Conservation (phyloP, 2,888 invertebrate species). For the Platycheirus albimanus region DNA sequence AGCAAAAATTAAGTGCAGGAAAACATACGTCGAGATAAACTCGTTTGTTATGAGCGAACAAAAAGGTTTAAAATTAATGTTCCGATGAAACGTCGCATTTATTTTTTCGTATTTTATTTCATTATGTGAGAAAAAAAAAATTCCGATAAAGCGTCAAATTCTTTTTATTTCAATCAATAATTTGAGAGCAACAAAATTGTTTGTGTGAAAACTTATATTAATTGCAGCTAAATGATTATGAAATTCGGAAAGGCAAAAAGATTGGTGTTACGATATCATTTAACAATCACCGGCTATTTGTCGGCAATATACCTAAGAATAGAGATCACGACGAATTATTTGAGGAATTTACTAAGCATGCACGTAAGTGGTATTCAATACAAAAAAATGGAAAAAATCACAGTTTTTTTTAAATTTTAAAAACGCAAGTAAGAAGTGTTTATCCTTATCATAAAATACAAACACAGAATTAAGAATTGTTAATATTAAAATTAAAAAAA, state of each 20-base stretch:
- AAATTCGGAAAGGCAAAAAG: constrained; percentile 99
- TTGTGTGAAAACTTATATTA: constrained; percentile 86
- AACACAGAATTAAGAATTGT: constrained; percentile 52
- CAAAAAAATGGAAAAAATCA: constrained; percentile 77
- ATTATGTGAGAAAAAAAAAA: no score
- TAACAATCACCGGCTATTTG: constrained; percentile 99
- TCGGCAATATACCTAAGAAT: constrained; percentile 99
- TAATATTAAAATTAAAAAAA: constrained; percentile 18
- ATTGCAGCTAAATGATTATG: constrained; percentile 99
- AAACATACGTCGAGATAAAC: no score
- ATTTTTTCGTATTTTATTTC: no score
- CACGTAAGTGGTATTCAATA: constrained; percentile 91
- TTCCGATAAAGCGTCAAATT: background rate
- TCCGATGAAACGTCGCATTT: no score
- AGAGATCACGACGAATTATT: constrained; percentile 99
- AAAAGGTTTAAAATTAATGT: no score
- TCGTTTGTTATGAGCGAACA: no score
- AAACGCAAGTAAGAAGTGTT: constrained; percentile 51
- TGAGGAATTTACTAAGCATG: constrained; percentile 99
- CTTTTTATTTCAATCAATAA: constrained; percentile 69
- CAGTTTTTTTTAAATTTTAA: constrained; percentile 49
- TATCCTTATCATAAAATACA: constrained; percentile 52
- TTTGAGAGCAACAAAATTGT: constrained; percentile 77
- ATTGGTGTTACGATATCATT: constrained; percentile 99
- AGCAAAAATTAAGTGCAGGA: no score